Evolutionary conservation across 2,797 vertebrate genomes (phyloP).

Genomic region (Peromyscus aztecus): DNA sequence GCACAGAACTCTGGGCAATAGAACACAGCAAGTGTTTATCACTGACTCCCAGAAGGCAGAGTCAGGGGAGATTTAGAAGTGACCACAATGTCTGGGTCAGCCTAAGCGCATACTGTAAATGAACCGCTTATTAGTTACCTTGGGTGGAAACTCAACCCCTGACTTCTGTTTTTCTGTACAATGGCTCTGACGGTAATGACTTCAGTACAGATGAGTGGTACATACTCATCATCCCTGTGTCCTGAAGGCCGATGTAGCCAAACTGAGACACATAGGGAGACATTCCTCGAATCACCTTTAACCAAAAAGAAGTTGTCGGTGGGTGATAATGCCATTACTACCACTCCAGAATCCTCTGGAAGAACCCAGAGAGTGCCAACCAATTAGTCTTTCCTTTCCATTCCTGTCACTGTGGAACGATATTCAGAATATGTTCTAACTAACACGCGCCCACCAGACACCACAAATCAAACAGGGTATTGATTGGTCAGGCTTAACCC

Average conservation of each 20-base stretch:
- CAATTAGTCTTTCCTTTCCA: background rate
- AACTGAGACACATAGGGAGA: background rate
- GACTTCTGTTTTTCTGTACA: background rate
- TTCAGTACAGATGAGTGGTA: background rate
- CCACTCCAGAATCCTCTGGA: background rate
- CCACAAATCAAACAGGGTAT: background rate
- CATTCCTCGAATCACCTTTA: background rate
- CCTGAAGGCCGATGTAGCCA: background rate
- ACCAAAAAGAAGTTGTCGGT: background rate
- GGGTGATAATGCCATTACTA: background rate
- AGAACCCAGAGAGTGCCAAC: background rate
- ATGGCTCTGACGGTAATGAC: background rate
- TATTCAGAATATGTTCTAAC: background rate
- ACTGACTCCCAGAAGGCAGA: background rate
- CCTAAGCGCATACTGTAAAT: background rate
- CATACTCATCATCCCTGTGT: background rate
- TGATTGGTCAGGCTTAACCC: background rate
- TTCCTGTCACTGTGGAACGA: background rate
- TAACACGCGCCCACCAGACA: background rate
- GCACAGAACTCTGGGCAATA: background rate
- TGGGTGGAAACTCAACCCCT: background rate
- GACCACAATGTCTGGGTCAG: background rate
- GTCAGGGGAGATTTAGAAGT: background rate
- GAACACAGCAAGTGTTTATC: background rate
- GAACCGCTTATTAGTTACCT: background rate